Evolutionary conservation across 2,797 vertebrate species (phyloP).

Genomic region (Heterohyrax brucei): DNA sequence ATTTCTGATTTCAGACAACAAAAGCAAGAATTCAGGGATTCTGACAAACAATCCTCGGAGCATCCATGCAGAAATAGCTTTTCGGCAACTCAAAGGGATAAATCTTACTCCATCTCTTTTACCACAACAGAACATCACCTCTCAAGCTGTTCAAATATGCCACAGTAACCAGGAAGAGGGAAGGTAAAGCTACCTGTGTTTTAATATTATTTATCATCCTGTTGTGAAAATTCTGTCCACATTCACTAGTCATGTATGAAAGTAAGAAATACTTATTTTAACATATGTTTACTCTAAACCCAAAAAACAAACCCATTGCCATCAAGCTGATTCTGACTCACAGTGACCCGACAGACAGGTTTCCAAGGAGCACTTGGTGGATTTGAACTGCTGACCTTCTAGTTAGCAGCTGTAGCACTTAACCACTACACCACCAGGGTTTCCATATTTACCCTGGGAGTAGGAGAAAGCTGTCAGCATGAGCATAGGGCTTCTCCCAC

Average conservation of each 20-base stretch:
- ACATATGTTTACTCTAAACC: background rate
- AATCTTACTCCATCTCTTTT: constrained; percentile 86
- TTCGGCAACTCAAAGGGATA: constrained; percentile 88
- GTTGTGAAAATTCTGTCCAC: background rate
- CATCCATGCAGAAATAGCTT: constrained; percentile 89
- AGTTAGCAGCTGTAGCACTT: too few species aligned
- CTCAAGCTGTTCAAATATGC: constrained; percentile 82
- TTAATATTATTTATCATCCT: background rate
- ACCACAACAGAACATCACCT: constrained; percentile 84
- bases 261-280: background rate
- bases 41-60: constrained; percentile 85
- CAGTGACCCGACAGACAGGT: too few species aligned
- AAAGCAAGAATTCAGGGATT: constrained; percentile 87
- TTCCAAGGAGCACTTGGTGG: too few species aligned
- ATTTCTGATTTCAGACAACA: constrained; percentile 91
- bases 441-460: background rate
- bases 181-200: constrained; percentile 86
- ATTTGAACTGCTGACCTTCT: too few species aligned
- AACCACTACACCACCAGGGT: too few species aligned
- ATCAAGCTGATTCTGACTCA: too few species aligned
- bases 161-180: constrained; percentile 87
- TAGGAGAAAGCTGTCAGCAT: constrained; percentile 18
- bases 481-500: background rate
- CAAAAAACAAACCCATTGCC: too few species aligned
- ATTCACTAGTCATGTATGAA: constrained; percentile 51